Conservation (phyloP, 37 sponge, comb jelly and placozoan genomes). For the Geodia barretti region DNA sequence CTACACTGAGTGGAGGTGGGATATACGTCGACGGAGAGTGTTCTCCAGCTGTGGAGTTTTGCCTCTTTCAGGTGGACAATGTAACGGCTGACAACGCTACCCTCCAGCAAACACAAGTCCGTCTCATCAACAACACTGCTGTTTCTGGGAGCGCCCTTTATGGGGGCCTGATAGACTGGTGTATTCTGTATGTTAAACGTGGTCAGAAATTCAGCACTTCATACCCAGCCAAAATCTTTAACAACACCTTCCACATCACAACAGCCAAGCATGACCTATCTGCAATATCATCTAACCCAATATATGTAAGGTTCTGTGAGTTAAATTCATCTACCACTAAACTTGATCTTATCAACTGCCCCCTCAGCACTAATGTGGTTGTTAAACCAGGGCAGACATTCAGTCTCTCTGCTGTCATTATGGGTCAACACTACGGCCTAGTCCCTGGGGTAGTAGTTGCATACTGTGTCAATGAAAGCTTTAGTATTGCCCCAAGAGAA, state of each 20-base stretch:
- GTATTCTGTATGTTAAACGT: background rate
- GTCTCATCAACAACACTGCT: background rate
- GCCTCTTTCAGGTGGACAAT: background rate
- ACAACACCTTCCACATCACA: background rate
- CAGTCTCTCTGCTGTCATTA: background rate
- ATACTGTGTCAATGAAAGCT: background rate
- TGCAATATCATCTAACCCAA: slow-evolving; percentile 12
- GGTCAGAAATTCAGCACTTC: background rate
- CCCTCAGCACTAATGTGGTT: background rate
- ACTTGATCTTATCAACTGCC: too few species aligned
- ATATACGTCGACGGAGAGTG: background rate
- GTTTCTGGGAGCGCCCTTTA: background rate
- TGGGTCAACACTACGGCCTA: slow-evolving; percentile 2
- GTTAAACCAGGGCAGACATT: background rate
- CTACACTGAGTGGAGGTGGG: background rate
- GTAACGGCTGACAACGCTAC: background rate
- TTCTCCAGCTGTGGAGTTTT: background rate
- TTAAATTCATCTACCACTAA: background rate
- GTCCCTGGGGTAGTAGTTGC: background rate
- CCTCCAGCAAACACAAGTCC: background rate
- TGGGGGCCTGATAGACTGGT: background rate
- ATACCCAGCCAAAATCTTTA: background rate
- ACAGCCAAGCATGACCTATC: background rate
- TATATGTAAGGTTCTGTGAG: slow-evolving; percentile 14
- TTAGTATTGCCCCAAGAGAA: background rate